Evolutionary conservation across 2,888 invertebrate species (phyloP), one percentile per base, ranked within the genome.

Genomic region (Agapostemon virescens): DNA sequence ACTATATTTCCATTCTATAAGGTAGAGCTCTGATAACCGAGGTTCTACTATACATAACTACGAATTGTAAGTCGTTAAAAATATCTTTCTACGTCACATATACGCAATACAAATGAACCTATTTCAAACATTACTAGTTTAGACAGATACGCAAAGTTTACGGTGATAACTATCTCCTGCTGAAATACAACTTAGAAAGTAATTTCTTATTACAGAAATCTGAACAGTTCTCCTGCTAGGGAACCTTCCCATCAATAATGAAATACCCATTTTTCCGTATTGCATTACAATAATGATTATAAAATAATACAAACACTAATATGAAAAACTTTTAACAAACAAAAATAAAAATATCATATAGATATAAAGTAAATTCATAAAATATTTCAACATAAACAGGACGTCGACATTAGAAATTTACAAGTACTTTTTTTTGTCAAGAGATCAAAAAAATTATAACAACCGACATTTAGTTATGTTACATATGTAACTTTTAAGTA

Each of bases 41-140:
- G 61, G 33, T 63, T 63, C 61, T 63, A 63, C 33, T 63, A 63
- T 63, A 20, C 17, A 20, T 20, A 63, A 63, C 2, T 63, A 63
- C 20, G n/a, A 61, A 61, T 33, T 58, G 26, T 58, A 33, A 30
- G 20, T 20, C 33, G 17, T 61, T 30, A 33, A 61, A 61, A 33
- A 61, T 30, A 33, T 33, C 1, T 3, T 61, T 33, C 20, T 33
- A 20, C 17, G 17, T 20, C 20, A 20, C 33, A 66, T n/a, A 72
- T 79, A 61, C 68, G 73, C 69, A 75, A 82, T 86, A 79, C 36
- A 33, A 55, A 17, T 70, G 82, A 75, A 69, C 82, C 74, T 84
- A 86, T 83, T 85, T 84, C 79, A 82, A 81, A 88, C 84, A 87
- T 87, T 88, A 86, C 45, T 70, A 52, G 11, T 85, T 73, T 26